Percentiles rank a stretch among this genome's conserved stretches.
These are phyloP conservation scores for Aricia artaxerxes DNA, from an alignment of 2,888 invertebrate genomes.

Conservation along the genomic window DNA sequence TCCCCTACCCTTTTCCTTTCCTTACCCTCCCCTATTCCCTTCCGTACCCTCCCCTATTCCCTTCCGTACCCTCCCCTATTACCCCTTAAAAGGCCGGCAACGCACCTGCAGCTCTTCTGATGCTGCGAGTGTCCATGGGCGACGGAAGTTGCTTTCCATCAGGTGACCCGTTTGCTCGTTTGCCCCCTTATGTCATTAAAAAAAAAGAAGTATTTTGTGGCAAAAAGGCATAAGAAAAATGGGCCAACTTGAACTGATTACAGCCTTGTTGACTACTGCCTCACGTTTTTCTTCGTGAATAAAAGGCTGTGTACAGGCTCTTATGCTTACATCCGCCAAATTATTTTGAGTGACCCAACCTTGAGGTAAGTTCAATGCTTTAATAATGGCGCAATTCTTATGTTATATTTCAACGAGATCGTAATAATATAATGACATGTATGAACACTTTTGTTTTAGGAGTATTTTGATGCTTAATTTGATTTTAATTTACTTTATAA, in stretches of 20 bases:
- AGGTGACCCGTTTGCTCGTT: too few species aligned
- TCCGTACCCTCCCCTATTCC: too few species aligned
- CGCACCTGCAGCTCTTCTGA: too few species aligned
- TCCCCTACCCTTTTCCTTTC: too few species aligned
- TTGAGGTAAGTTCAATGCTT: conserved; percentile 17
- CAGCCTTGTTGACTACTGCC: neutral
- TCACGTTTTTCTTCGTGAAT: neutral
- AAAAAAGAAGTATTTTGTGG: too few species aligned
- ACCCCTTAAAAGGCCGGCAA: too few species aligned
- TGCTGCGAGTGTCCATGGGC: too few species aligned
- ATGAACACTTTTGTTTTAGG: neutral
- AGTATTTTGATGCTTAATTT: neutral
- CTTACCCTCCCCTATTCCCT: too few species aligned
- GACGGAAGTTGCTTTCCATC: too few species aligned
- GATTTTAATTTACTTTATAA: too few species aligned
- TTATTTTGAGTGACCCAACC: conserved; percentile 18
- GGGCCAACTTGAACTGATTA: neutral
- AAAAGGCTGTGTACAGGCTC: conserved; percentile 8
- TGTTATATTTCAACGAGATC: neutral
- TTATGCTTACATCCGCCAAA: neutral
- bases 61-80: too few species aligned
- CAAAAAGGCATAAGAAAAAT: neutral
- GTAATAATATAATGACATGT: neutral
- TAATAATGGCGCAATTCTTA: conserved; percentile 7
- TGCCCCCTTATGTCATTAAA: too few species aligned